Percentiles rank a stretch among this genome's conserved stretches.
These are phyloP conservation scores for Polietes domitor DNA, from an alignment of 2,888 invertebrate species.

Conservation along the genomic window DNA sequence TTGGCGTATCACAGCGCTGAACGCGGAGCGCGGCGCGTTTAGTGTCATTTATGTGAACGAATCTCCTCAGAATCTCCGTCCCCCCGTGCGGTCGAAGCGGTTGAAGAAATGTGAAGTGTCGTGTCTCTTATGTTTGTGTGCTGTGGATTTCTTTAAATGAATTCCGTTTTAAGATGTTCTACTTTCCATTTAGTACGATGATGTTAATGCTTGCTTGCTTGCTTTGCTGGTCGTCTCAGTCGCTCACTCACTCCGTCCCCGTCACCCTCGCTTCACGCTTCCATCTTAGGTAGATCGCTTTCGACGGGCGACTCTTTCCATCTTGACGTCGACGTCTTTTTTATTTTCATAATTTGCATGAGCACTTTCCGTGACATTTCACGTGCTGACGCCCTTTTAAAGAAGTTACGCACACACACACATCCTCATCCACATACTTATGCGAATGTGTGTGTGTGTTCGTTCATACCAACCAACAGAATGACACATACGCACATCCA, in stretches of 20 bases:
- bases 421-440: not conserved
- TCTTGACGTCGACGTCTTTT: not conserved
- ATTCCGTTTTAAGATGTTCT: constrained; percentile 46
- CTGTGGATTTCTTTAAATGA: constrained; percentile 28
- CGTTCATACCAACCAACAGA: constrained; percentile 7
- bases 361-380: constrained; percentile 26
- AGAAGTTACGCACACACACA: not conserved
- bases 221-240: not conserved
- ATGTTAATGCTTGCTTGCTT: not conserved
- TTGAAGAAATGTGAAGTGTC: constrained; percentile 1
- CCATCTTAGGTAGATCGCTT: not conserved
- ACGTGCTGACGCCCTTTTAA: constrained; percentile 24
- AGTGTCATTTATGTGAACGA: constrained; percentile 46
- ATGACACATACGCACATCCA: not conserved
- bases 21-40: not conserved
- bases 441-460: not conserved
- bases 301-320: not conserved
- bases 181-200: constrained; percentile 38
- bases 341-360: constrained; percentile 31
- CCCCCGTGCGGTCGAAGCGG: not conserved
- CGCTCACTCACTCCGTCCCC: not conserved
- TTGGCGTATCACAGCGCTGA: constrained; percentile 38
- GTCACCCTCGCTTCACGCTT: not conserved
- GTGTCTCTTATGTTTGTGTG: not conserved
- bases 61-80: not conserved